Conservation (phyloP, 92 coral and sea anemone genomes). For the Porites evermanni region DNA sequence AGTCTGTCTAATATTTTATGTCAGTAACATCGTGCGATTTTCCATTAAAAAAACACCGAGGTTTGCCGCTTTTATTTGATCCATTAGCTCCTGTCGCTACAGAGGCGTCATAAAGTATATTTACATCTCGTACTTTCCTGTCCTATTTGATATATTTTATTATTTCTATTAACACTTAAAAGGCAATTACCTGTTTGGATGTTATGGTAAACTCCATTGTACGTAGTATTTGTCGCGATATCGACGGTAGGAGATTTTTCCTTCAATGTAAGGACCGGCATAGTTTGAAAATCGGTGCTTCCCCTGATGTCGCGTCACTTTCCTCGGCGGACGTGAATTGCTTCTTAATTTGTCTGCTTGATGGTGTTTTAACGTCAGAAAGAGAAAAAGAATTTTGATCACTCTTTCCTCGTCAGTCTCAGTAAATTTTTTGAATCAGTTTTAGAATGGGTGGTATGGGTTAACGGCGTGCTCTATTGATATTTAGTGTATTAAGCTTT, state of each 20-base stretch:
- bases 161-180: neutral
- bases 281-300: neutral
- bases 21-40: neutral
- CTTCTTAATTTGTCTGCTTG: neutral
- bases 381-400: neutral
- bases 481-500: too few relatives aligned
- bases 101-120: constrained; percentile 5
- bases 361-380: neutral
- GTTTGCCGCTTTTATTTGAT: neutral
- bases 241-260: neutral
- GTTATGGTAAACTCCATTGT: neutral
- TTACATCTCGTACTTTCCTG: neutral
- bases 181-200: neutral
- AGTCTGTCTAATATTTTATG: too few relatives aligned
- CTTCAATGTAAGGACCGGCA: neutral
- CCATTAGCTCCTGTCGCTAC: neutral
- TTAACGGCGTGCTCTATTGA: neutral
- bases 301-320: neutral
- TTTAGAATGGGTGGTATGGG: neutral
- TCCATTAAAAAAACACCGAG: neutral
- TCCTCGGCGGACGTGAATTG: too few relatives aligned
- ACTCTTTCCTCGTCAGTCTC: neutral
- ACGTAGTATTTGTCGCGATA: neutral
- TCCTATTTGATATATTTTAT: neutral
- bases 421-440: neutral